These are phyloP conservation scores for Sinocyclocheilus maitianheensis DNA, from an alignment of 2,113 vertebrate genomes.

Conservation along the genomic window DNA sequence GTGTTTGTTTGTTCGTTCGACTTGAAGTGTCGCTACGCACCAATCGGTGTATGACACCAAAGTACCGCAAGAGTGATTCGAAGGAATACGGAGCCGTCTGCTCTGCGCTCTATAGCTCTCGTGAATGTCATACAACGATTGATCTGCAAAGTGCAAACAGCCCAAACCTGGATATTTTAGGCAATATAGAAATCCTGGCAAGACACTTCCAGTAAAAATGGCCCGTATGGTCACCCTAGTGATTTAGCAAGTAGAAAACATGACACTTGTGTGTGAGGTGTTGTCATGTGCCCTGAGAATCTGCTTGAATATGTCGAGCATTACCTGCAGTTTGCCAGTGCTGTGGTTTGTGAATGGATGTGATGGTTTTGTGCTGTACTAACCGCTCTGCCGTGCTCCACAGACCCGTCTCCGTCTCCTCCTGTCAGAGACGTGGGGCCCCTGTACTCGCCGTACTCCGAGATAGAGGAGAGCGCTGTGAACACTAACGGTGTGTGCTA, in stretches of 20 bases:
- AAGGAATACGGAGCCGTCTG: no score
- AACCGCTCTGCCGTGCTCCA: conserved; percentile 45
- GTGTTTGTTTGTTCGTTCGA: no score
- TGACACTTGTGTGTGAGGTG: conserved; percentile 6
- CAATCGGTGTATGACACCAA: no score
- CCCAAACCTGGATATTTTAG: no score
- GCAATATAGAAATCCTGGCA: no score
- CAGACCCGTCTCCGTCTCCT: conserved; percentile 86
- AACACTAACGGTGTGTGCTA: conserved; percentile 72
- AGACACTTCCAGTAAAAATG: no score
- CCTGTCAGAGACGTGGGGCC: conserved; percentile 87
- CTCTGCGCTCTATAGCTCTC: no score
- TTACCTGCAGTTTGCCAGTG: conserved; percentile 50
- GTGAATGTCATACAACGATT: no score
- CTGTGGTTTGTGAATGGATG: neutral
- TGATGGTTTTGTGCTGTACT: neutral
- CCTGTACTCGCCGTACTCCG: conserved; percentile 62
- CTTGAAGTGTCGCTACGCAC: no score
- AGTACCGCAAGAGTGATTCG: no score
- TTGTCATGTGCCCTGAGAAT: conserved; percentile 48
- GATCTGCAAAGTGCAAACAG: no score
- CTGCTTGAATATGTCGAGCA: neutral
- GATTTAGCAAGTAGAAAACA: neutral
- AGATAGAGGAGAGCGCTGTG: conserved; percentile 72
- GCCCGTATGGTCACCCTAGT: no score